Percentiles rank a stretch among this genome's conserved stretches.
phyloP scores from a whole-genome alignment of 2,797 vertebrate species.

The Peromyscus eremicus region DNA sequence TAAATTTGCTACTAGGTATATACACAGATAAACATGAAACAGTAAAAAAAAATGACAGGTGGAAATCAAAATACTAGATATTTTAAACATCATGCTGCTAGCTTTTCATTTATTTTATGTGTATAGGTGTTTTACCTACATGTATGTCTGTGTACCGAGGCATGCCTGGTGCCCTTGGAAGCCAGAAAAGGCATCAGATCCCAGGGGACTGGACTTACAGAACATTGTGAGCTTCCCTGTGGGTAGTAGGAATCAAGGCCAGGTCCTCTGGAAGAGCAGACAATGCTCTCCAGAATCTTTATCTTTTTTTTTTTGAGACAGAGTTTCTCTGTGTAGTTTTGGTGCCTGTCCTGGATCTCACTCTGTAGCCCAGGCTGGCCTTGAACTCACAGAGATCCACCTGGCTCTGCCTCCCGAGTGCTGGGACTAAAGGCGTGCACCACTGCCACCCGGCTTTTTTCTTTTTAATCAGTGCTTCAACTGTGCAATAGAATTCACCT shows the following conservation, averaged over 20 bases:
- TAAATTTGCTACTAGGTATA: constrained; percentile 7
- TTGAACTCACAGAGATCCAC: too few relatives aligned
- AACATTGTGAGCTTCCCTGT: not conserved
- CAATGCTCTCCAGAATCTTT: not conserved
- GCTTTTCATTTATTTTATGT: constrained; percentile 15
- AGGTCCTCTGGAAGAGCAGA: not conserved
- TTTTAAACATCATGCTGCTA: not conserved
- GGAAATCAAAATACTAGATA: constrained; percentile 12
- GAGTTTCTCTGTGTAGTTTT: too few relatives aligned
- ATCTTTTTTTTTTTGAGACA: not conserved
- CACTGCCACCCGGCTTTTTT: too few relatives aligned
- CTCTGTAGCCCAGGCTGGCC: too few relatives aligned
- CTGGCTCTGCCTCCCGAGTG: too few relatives aligned
- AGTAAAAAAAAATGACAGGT: not conserved
- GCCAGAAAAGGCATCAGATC: not conserved
- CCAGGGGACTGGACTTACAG: not conserved
- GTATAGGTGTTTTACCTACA: not conserved
- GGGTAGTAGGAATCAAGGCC: not conserved
- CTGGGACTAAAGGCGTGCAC: too few relatives aligned
- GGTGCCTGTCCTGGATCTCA: too few relatives aligned
- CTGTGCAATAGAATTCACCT: not conserved
- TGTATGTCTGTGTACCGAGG: not conserved
- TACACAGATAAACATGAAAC: constrained; percentile 22
- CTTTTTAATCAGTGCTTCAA: not conserved
- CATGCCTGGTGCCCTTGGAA: not conserved